phyloP scores from a whole-genome alignment of 2,888 invertebrate species.

The Plebejus anna region DNA sequence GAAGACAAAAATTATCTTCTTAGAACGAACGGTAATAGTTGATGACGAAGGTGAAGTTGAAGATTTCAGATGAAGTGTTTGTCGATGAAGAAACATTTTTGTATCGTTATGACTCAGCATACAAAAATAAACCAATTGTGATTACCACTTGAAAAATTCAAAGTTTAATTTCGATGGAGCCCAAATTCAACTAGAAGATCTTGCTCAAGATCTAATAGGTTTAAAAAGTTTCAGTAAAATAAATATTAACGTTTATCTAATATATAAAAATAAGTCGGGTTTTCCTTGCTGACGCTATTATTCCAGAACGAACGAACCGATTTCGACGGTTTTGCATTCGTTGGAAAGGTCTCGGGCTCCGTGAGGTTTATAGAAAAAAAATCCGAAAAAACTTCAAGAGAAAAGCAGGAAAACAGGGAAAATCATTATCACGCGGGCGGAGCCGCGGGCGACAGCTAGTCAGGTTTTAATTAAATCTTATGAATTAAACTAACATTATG shows the following conservation, averaged over 20 bases:
- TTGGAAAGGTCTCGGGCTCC: too few relatives aligned
- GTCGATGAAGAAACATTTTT: constrained; percentile 14
- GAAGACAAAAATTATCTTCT: background rate
- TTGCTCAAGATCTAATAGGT: background rate
- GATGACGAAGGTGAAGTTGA: constrained; percentile 4
- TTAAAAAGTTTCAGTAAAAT: background rate
- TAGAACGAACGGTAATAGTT: background rate
- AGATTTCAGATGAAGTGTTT: constrained; percentile 3
- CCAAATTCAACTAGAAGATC: background rate
- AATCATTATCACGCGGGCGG: too few relatives aligned
- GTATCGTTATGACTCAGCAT: constrained; percentile 13
- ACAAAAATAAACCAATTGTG: constrained; percentile 13
- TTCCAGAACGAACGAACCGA: too few relatives aligned
- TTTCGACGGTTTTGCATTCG: too few relatives aligned
- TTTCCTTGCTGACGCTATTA: too few relatives aligned
- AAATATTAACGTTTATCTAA: background rate
- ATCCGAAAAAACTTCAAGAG: too few relatives aligned
- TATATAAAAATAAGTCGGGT: too few relatives aligned
- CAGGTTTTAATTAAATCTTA: background rate
- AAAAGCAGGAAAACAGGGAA: too few relatives aligned
- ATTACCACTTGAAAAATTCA: background rate
- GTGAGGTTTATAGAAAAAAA: too few relatives aligned
- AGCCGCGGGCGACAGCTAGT: too few relatives aligned
- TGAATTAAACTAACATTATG: background rate
- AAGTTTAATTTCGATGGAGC: background rate